These are phyloP conservation scores for Microcebus tavaratra DNA, from an alignment of 2,113 vertebrate genomes.

Conservation along the genomic window DNA sequence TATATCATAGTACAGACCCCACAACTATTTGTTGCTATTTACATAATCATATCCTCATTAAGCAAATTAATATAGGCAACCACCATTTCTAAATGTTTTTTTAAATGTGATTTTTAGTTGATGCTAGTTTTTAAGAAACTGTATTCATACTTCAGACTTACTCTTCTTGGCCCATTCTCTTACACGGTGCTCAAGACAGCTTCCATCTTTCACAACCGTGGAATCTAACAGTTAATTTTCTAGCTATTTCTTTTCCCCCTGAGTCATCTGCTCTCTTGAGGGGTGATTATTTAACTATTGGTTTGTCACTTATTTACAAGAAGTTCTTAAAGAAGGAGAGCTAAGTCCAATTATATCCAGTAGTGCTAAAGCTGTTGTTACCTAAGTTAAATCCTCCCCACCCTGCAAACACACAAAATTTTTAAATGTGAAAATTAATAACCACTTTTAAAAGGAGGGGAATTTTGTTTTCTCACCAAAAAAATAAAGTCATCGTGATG, in stretches of 20 bases:
- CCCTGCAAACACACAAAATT: neutral
- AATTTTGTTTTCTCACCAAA: neutral
- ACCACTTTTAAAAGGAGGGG: neutral
- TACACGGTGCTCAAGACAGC: neutral
- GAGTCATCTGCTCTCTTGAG: neutral
- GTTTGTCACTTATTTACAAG: constrained; percentile 12
- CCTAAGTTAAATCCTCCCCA: neutral
- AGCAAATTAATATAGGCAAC: neutral
- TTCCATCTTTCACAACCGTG: constrained; percentile 11
- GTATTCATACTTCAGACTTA: neutral
- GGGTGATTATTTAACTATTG: neutral
- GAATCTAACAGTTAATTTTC: neutral
- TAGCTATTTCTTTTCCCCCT: neutral
- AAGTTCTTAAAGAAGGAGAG: neutral
- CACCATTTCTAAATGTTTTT: constrained; percentile 16
- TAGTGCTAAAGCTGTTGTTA: neutral
- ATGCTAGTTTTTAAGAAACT: neutral
- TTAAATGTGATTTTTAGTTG: constrained; percentile 18
- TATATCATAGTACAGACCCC: neutral
- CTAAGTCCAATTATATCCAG: neutral
- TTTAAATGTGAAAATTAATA: constrained; percentile 29
- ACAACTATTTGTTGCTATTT: neutral
- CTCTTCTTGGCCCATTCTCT: neutral
- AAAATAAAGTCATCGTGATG: neutral
- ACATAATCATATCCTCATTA: neutral